phyloP scores from a whole-genome alignment of 2,888 invertebrate genomes.

The Drosophila mimica region DNA sequence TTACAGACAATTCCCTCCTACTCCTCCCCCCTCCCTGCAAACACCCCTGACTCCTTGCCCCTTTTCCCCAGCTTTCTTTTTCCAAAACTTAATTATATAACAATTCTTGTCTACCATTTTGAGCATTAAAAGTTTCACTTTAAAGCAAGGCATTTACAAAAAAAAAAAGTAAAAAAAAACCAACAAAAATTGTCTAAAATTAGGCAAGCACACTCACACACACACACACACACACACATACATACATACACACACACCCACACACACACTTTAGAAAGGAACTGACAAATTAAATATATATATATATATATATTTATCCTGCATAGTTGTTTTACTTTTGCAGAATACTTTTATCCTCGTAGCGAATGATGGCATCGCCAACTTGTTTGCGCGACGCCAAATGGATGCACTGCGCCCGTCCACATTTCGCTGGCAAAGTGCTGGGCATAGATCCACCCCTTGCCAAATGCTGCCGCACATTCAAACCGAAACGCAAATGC shows the following conservation, averaged over 20 bases:
- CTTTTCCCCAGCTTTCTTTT: not conserved
- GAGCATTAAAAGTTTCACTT: constrained; percentile 80
- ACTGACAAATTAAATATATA: constrained; percentile 50
- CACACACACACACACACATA: constrained; percentile 11
- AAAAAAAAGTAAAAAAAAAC: constrained; percentile 25
- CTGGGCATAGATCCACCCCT: constrained; percentile 60
- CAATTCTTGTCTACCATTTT: constrained; percentile 56
- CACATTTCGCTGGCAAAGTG: constrained; percentile 56
- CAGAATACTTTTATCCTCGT: constrained; percentile 83
- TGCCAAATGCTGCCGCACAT: constrained; percentile 83
- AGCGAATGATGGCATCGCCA: constrained; percentile 85
- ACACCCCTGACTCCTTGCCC: not conserved
- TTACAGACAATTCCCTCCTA: constrained; percentile 5
- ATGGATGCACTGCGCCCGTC: constrained; percentile 85
- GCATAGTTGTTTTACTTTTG: constrained; percentile 67
- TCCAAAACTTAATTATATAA: constrained; percentile 34
- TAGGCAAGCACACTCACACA: constrained; percentile 22
- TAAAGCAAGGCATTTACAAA: constrained; percentile 56
- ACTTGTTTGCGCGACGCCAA: constrained; percentile 86
- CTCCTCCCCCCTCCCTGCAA: not conserved
- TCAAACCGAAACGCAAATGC: constrained; percentile 87
- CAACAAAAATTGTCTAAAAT: constrained; percentile 40
- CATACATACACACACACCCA: constrained; percentile 31
- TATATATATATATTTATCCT: constrained; percentile 7
- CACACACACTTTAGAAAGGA: constrained; percentile 54